These are phyloP conservation scores for Talpa occidentalis DNA, from an alignment of 2,113 vertebrate genomes.

Conservation along the genomic window DNA sequence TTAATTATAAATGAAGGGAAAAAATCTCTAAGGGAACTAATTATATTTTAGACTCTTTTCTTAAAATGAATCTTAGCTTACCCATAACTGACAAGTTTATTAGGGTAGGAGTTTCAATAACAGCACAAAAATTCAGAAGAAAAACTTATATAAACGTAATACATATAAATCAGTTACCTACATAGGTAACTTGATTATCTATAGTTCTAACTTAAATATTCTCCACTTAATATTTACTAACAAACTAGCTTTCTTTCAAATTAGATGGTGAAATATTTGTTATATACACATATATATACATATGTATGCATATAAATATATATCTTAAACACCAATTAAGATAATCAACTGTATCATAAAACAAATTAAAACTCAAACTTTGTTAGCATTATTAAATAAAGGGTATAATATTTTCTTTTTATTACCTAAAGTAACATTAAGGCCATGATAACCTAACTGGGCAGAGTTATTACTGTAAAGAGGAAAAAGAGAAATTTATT, in stretches of 20 bases:
- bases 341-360: not conserved
- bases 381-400: not conserved
- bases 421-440: not conserved
- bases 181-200: not conserved
- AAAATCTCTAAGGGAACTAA: not conserved
- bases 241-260: not conserved
- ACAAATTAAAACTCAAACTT: not conserved
- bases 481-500: not conserved
- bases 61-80: not conserved
- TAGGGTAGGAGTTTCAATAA: not conserved
- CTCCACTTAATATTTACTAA: not conserved
- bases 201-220: not conserved
- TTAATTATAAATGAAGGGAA: conserved; percentile 12
- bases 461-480: not conserved
- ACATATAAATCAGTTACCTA: too few relatives aligned
- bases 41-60: not conserved
- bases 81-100: not conserved
- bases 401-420: not conserved
- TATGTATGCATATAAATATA: not conserved
- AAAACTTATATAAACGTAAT: not conserved
- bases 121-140: not conserved
- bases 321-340: not conserved
- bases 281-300: not conserved
- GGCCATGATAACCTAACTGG: not conserved
- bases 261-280: not conserved